Evolutionary conservation across 2,797 vertebrate genomes (phyloP), one percentile per base, ranked within the genome.

Genomic region (Malurus leucopterus): DNA sequence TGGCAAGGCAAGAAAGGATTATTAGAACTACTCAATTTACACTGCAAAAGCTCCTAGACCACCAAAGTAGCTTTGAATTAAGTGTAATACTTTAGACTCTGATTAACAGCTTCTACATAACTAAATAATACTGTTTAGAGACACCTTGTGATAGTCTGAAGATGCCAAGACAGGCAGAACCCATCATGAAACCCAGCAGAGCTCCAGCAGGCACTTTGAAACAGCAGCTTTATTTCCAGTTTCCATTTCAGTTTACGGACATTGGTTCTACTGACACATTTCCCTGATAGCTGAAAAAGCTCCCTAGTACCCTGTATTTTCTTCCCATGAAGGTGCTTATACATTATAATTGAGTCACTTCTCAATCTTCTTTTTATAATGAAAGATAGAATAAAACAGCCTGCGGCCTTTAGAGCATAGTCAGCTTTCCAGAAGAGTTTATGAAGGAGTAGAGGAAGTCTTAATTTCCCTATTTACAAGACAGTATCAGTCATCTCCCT

Each of bases 401-500:
- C 83, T 71, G 34, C 62, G 3, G 91, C 88, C 70, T 86, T 94
- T 63, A 54, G 26, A 84, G 54, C 82, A 46, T 8, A 80, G 73
- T 70, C 73, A 87, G 67, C 51, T 91, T 94, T 93, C 84, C 73
- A 85, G 85, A 71, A 44, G 68, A 88, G 64, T 86, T 94, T 85
- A 59, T 89, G 63, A 91, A 89, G 65, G 32, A 85, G 55, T 43
- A 63, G 84, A 78, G 54, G 58, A 88, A 80, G 59, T 81, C 85
- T 91, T 90, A 93, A 85, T 90, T 80, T 87, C 58, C 58, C 85
- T 80, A 77, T 62, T 89, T 93, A 84, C 44, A 40, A 55, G 29
- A 53, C 63, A 63, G 23, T 49, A 84, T 88, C 73, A 86, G 59
- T 63, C 84, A 89, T 69, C 44, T 75, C 34, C 30, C 67, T 89